A percentile compares a stretch with the other conserved stretches of the same genome.
These are phyloP conservation scores for Lycocerus yunnanus DNA, from an alignment of 2,888 invertebrate species.

Conservation along the genomic window DNA sequence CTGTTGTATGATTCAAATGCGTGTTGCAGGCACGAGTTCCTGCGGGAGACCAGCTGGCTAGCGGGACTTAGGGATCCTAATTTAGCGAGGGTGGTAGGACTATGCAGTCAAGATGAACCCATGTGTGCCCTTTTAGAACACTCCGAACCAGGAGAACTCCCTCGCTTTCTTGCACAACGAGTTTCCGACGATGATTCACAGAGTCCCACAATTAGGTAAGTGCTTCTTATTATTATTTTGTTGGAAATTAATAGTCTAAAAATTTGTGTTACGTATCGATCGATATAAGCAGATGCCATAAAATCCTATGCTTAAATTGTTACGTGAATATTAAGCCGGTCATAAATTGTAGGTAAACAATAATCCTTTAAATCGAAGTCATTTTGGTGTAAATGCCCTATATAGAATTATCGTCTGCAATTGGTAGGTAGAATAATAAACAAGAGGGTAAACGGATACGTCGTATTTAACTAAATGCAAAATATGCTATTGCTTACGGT, in stretches of 20 bases:
- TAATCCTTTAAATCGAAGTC: constrained; percentile 31
- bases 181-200: constrained; percentile 57
- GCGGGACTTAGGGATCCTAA: constrained; percentile 83
- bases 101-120: constrained; percentile 80
- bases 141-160: constrained; percentile 83
- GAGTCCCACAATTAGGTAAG: constrained; percentile 55
- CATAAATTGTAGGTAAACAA: constrained; percentile 30
- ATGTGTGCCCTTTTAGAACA: constrained; percentile 89
- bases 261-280: neutral
- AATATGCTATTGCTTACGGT: constrained; percentile 7
- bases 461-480: constrained; percentile 5
- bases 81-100: constrained; percentile 79
- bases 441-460: constrained; percentile 7
- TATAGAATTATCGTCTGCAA: constrained; percentile 18
- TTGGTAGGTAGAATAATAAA: constrained; percentile 22
- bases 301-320: constrained; percentile 20
- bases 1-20: constrained; percentile 27
- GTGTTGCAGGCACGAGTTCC: constrained; percentile 77
- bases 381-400: constrained; percentile 20
- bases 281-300: constrained; percentile 9
- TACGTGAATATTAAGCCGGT: constrained; percentile 17
- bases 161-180: constrained; percentile 62
- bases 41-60: constrained; percentile 84
- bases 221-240: constrained; percentile 3
- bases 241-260: neutral